Conservation (phyloP, 1,140 invertebrate species). For the Ostrea denselamellosa region DNA sequence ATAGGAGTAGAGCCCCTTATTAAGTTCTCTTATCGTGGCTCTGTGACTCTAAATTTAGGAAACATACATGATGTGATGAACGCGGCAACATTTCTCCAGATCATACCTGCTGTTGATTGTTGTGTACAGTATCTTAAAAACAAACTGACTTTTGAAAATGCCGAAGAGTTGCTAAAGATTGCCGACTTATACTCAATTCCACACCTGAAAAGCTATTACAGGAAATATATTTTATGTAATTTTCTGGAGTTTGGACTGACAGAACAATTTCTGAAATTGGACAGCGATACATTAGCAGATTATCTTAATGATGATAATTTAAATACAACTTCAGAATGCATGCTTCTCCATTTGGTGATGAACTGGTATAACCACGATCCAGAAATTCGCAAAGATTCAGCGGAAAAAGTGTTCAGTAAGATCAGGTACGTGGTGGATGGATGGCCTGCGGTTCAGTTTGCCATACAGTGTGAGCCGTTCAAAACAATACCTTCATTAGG, state of each 20-base stretch:
- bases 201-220: conserved; percentile 55
- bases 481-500: conserved; percentile 57
- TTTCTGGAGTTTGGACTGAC: conserved; percentile 64
- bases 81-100: conserved; percentile 64
- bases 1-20: conserved; percentile 58
- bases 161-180: conserved; percentile 58
- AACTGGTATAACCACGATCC: conserved; percentile 62
- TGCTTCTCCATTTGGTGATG: conserved; percentile 60
- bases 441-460: conserved; percentile 61
- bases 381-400: conserved; percentile 55
- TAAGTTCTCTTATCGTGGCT: conserved; percentile 62
- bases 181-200: conserved; percentile 62
- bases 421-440: conserved; percentile 59
- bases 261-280: conserved; percentile 60
- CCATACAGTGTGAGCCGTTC: conserved; percentile 56
- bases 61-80: conserved; percentile 59
- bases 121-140: conserved; percentile 61
- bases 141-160: conserved; percentile 67
- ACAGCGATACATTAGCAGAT: conserved; percentile 57
- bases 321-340: conserved; percentile 58
- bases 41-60: conserved; percentile 55
- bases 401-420: conserved; percentile 63
- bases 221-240: conserved; percentile 61
- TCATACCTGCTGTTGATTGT: conserved; percentile 58
- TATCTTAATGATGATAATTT: conserved; percentile 62